Conservation (phyloP, 2,888 invertebrate genomes). For the Conistra vaccinii region DNA sequence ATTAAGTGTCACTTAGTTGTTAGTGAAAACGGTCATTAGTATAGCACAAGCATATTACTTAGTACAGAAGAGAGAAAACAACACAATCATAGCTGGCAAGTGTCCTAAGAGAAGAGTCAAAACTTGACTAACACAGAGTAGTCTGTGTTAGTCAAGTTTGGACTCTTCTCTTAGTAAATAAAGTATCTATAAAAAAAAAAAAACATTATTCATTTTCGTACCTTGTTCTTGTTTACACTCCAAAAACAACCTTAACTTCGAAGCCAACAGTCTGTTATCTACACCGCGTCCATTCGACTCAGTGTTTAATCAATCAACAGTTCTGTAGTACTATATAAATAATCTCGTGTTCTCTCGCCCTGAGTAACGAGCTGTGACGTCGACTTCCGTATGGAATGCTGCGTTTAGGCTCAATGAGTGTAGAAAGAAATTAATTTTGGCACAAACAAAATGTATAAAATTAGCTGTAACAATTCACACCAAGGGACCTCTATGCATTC, state of each 20-base stretch:
- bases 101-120: background rate
- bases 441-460: background rate
- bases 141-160: no score
- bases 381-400: background rate
- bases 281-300: conserved; percentile 38
- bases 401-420: background rate
- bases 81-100: no score
- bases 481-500: background rate
- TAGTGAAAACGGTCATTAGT: no score
- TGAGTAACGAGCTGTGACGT: conserved; percentile 36
- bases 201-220: no score
- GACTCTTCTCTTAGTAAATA: no score
- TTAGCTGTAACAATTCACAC: background rate
- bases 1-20: no score
- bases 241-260: background rate
- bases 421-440: background rate
- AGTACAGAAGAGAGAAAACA: no score
- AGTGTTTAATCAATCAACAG: conserved; percentile 58
- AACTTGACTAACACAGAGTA: background rate
- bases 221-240: no score
- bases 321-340: conserved; percentile 27
- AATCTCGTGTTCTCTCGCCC: conserved; percentile 22
- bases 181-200: no score
- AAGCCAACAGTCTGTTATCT: conserved; percentile 22
- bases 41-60: no score